Evolutionary conservation across 2,113 vertebrate species (phyloP).

Genomic region (Erythrolamprus reginae): DNA sequence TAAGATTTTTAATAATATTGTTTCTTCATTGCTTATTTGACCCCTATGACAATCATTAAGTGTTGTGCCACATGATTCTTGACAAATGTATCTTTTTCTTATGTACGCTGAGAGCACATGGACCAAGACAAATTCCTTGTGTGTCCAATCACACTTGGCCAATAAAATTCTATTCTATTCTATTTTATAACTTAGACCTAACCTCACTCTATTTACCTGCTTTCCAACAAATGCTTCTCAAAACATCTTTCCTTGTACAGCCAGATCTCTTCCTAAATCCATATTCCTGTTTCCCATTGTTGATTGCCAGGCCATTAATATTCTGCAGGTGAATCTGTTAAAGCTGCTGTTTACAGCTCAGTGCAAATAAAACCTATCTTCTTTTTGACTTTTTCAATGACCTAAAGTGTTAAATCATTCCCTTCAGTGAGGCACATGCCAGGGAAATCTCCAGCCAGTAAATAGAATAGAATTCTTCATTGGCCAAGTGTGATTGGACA

Average conservation of each 20-base stretch:
- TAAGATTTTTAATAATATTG: no score
- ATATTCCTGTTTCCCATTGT: not conserved
- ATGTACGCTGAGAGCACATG: no score
- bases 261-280: not conserved
- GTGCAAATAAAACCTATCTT: not conserved
- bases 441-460: not conserved
- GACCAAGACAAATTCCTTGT: no score
- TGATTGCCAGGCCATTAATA: not conserved
- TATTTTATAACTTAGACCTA: not conserved
- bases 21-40: no score
- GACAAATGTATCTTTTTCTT: no score
- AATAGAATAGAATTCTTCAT: no score
- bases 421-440: accelerated
- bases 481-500: no score
- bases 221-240: not conserved
- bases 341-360: slow-evolving; percentile 14
- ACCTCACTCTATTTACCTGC: not conserved
- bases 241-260: not conserved
- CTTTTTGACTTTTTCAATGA: not conserved
- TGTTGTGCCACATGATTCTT: no score
- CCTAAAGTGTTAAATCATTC: accelerated
- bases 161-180: no score
- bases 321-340: slow-evolving; percentile 13
- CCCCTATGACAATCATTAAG: no score
- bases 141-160: no score